Conservation (phyloP, 2,888 invertebrate genomes). For the Actias luna region DNA sequence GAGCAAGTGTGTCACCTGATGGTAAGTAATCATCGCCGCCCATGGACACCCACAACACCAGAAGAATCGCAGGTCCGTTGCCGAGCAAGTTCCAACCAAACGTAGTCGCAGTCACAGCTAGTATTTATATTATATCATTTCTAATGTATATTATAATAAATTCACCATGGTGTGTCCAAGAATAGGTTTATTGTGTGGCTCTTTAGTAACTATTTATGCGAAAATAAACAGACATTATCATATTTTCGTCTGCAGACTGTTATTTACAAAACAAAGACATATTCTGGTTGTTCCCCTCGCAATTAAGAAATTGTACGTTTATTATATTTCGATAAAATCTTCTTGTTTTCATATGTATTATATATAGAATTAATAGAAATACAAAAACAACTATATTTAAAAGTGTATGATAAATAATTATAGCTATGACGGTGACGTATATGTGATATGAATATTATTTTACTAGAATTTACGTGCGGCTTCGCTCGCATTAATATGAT, state of each 20-base stretch:
- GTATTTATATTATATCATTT: too few species aligned
- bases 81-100: too few species aligned
- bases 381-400: neutral
- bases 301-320: neutral
- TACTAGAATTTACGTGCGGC: too few species aligned
- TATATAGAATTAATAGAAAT: neutral
- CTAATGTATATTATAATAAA: too few species aligned
- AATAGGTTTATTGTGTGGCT: neutral
- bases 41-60: too few species aligned
- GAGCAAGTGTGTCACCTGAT: too few species aligned
- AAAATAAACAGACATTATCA: neutral
- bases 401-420: neutral
- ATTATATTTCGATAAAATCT: neutral
- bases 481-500: too few species aligned
- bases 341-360: neutral
- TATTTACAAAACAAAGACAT: slow-evolving; percentile 9
- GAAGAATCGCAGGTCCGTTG: too few species aligned
- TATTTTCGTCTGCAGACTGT: neutral
- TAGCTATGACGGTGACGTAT: neutral
- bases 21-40: too few species aligned
- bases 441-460: too few species aligned
- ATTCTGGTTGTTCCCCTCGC: neutral
- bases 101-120: too few species aligned
- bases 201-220: neutral
- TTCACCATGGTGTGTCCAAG: neutral